phyloP scores from a whole-genome alignment of 1,140 invertebrate species.

The Drosophila seguyi region DNA sequence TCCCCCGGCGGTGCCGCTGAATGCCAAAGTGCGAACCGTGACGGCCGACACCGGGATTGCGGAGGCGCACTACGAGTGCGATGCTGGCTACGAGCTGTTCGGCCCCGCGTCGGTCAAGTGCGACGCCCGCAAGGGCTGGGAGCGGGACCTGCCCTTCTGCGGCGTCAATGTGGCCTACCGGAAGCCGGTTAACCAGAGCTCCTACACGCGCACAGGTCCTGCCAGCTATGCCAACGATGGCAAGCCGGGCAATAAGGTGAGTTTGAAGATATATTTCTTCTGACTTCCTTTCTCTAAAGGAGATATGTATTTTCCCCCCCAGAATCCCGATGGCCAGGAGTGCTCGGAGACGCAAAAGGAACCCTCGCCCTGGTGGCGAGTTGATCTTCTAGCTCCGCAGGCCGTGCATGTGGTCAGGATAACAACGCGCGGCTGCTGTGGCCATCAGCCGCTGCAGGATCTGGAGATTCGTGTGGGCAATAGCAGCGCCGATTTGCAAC shows the following conservation, averaged over 20 bases:
- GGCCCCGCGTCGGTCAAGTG: constrained; percentile 89
- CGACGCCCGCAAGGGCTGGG: constrained; percentile 90
- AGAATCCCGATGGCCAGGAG: constrained; percentile 94
- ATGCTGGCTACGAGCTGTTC: constrained; percentile 92
- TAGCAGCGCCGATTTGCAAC: constrained; percentile 93
- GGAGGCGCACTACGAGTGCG: constrained; percentile 92
- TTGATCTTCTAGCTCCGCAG: constrained; percentile 93
- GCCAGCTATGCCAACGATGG: constrained; percentile 95
- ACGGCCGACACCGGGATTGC: constrained; percentile 77
- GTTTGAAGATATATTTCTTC: neutral
- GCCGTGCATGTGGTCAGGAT: constrained; percentile 93
- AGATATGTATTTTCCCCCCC: neutral
- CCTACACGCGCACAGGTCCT: constrained; percentile 92
- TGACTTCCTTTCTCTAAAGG: neutral
- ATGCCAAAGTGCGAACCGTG: constrained; percentile 88
- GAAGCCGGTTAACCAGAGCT: constrained; percentile 95
- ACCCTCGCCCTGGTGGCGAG: constrained; percentile 96
- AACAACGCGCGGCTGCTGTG: constrained; percentile 94
- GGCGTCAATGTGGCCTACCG: constrained; percentile 95
- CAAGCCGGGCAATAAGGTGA: constrained; percentile 87
- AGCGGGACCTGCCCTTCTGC: constrained; percentile 92
- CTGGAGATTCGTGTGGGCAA: constrained; percentile 96
- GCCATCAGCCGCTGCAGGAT: constrained; percentile 95
- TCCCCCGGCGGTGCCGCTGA: constrained; percentile 93
- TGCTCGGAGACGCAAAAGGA: constrained; percentile 96